Percentiles rank a stretch among this genome's conserved stretches.
phyloP scores from a whole-genome alignment of 2,797 vertebrate genomes.

The Platyrinchus mystaceus region DNA sequence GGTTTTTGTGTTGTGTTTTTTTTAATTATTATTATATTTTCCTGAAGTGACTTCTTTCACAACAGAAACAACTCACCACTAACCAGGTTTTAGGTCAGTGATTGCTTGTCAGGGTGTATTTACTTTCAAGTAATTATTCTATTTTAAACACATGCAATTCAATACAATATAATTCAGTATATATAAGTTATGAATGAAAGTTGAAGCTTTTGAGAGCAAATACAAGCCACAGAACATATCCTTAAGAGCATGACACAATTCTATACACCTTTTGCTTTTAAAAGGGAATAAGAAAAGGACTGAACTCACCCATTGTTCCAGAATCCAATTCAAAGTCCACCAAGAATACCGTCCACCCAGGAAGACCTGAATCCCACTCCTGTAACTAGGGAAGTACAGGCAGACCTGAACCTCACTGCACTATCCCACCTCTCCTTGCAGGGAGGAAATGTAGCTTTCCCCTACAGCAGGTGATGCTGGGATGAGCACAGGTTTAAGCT shows the following conservation, averaged over 20 bases:
- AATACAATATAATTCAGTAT: not conserved
- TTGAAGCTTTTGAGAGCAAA: constrained; percentile 28
- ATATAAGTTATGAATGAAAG: not conserved
- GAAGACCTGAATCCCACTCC: not conserved
- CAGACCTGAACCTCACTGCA: not conserved
- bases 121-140: not conserved
- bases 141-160: not conserved
- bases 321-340: not conserved
- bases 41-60: not conserved
- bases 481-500: not conserved
- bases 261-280: not conserved
- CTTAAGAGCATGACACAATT: not conserved
- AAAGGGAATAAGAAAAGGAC: not conserved
- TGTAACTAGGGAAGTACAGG: not conserved
- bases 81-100: constrained; percentile 33
- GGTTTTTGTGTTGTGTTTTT: not conserved
- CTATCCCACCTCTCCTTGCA: not conserved
- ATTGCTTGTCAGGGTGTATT: not conserved
- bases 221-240: not conserved
- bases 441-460: not conserved
- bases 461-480: not conserved
- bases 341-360: not conserved
- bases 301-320: constrained; percentile 7
- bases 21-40: not conserved
- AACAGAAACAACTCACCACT: constrained; percentile 26